These are phyloP conservation scores for Lycaon pictus DNA, from an alignment of 2,113 vertebrate species.

Conservation along the genomic window DNA sequence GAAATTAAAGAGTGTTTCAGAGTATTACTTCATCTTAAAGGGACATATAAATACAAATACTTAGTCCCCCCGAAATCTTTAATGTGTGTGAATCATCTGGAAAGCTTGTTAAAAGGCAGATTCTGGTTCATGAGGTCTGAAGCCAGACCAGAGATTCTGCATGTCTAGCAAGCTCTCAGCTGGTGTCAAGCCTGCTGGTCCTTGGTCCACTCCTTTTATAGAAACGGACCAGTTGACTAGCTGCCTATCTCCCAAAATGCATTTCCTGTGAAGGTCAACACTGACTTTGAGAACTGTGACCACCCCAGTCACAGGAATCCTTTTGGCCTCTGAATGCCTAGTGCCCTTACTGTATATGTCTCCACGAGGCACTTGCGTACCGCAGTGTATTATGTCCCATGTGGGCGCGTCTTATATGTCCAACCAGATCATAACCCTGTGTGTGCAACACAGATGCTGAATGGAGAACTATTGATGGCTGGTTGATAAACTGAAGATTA, in stretches of 20 bases:
- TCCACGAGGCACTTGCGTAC: neutral
- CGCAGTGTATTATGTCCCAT: neutral
- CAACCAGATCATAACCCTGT: neutral
- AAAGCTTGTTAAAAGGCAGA: neutral
- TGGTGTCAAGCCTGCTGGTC: neutral
- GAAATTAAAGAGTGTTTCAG: conserved; percentile 21
- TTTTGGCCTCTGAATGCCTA: neutral
- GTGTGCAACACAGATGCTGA: neutral
- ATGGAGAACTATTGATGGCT: neutral
- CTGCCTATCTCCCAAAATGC: neutral
- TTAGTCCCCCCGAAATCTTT: neutral
- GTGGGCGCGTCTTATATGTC: neutral
- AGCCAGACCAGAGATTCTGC: neutral
- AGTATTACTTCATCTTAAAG: neutral
- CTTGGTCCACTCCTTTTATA: neutral
- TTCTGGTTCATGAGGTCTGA: neutral
- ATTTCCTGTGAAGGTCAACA: neutral
- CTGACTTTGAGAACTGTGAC: neutral
- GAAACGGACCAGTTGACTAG: neutral
- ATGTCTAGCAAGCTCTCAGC: neutral
- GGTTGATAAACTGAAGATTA: neutral
- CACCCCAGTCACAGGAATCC: neutral
- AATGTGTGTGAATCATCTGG: neutral
- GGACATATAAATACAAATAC: neutral
- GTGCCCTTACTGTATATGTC: neutral